These are phyloP conservation scores for Channa maculata DNA, from an alignment of 2,113 vertebrate genomes.

Conservation along the genomic window DNA sequence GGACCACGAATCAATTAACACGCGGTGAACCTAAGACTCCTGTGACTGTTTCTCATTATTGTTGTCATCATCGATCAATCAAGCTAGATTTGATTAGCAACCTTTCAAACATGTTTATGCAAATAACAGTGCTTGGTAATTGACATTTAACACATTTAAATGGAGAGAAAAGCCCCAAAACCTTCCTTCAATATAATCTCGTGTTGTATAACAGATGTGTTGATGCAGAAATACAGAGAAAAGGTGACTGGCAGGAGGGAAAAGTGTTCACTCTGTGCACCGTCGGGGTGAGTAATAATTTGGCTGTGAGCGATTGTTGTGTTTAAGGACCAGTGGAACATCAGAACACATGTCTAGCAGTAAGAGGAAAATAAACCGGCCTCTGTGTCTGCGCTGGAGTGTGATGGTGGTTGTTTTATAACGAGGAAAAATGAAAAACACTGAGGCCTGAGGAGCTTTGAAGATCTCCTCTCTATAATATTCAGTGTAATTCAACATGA, in stretches of 20 bases:
- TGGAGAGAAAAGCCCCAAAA: too few relatives aligned
- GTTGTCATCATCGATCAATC: too few relatives aligned
- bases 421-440: slow-evolving; percentile 30
- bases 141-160: too few relatives aligned
- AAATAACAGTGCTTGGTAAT: too few relatives aligned
- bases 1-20: too few relatives aligned
- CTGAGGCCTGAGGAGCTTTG: not conserved
- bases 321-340: slow-evolving; percentile 37
- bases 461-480: slow-evolving; percentile 42
- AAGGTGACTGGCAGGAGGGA: not conserved
- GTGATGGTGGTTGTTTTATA: slow-evolving; percentile 18
- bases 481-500: not conserved
- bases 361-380: slow-evolving; percentile 35
- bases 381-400: slow-evolving; percentile 30
- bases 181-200: not conserved
- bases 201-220: not conserved
- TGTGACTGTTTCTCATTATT: too few relatives aligned
- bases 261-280: not conserved
- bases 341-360: slow-evolving; percentile 37
- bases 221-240: not conserved
- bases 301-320: slow-evolving; percentile 22
- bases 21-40: too few relatives aligned
- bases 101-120: too few relatives aligned
- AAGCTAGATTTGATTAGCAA: too few relatives aligned
- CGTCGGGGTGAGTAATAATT: slow-evolving; percentile 15